Conservation (phyloP, 2,113 vertebrate genomes). For the Papio anubis region DNA sequence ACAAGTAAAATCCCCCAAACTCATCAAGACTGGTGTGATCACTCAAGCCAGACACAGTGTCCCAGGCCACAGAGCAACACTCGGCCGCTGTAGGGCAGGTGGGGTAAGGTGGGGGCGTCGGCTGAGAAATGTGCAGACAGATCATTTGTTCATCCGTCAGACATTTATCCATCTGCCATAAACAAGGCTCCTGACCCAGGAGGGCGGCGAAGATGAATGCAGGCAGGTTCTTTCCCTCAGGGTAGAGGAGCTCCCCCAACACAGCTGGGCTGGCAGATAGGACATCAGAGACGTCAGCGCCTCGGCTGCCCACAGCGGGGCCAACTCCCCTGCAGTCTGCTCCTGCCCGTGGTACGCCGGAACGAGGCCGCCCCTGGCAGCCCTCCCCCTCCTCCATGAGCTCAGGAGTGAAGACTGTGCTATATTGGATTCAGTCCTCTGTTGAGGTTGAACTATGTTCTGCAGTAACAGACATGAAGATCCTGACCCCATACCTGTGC, state of each 20-base stretch:
- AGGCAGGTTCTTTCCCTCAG: background rate
- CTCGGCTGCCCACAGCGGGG: background rate
- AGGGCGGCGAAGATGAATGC: background rate
- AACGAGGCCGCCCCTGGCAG: rapidly evolving
- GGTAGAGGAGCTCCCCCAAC: background rate
- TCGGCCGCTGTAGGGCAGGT: too few species aligned
- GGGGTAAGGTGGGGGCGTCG: background rate
- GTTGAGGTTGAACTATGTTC: background rate
- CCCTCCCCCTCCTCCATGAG: background rate
- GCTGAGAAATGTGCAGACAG: background rate
- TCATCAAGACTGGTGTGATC: background rate
- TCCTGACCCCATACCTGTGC: background rate
- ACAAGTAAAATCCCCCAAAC: background rate
- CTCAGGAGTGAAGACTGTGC: background rate
- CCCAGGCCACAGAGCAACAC: background rate
- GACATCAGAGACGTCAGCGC: background rate
- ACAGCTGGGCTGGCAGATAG: background rate
- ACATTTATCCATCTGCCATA: background rate
- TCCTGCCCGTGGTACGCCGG: rapidly evolving
- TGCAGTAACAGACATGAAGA: too few species aligned
- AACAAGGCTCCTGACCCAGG: background rate
- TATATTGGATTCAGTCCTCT: background rate
- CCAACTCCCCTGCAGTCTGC: background rate
- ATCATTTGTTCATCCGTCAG: background rate
- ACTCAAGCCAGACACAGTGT: too few species aligned